Conservation (phyloP, 2,113 vertebrate genomes). For the Penelope pileata region DNA sequence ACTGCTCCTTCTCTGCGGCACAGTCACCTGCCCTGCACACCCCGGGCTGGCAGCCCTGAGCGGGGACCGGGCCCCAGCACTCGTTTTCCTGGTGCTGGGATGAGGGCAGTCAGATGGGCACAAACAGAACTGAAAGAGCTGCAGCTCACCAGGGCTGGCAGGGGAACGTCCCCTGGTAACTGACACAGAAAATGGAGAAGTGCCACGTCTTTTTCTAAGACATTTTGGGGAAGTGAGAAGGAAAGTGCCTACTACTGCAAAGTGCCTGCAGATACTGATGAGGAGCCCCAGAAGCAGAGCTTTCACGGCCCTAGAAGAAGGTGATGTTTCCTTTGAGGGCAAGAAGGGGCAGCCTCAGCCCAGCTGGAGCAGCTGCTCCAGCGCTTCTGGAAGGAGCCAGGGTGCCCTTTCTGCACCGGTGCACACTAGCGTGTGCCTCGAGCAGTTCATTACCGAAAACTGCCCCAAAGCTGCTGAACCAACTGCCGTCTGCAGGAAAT, state of each 20-base stretch:
- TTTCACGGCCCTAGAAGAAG: background rate
- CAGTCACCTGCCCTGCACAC: accelerated
- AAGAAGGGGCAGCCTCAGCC: background rate
- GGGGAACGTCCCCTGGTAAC: background rate
- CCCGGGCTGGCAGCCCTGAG: background rate
- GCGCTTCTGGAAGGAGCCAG: background rate
- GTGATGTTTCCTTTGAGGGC: background rate
- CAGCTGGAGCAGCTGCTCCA: accelerated
- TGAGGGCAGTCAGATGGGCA: background rate
- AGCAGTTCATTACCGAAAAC: accelerated
- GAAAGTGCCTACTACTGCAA: background rate
- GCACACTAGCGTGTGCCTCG: background rate
- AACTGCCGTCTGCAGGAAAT: accelerated
- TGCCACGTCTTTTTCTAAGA: background rate
- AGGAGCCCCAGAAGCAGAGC: background rate
- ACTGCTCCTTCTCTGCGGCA: background rate
- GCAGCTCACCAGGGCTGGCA: background rate
- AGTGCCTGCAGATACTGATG: background rate
- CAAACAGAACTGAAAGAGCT: conserved; percentile 2
- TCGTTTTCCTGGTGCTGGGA: accelerated
- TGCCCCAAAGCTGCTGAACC: background rate
- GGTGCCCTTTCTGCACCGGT: background rate
- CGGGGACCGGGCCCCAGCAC: background rate
- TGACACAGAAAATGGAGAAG: conserved; percentile 5
- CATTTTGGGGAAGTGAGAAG: conserved; percentile 36